Percentiles rank a stretch among this genome's conserved stretches.
phyloP scores from a whole-genome alignment of 2,113 vertebrate genomes.

The Eretmochelys imbricata region DNA sequence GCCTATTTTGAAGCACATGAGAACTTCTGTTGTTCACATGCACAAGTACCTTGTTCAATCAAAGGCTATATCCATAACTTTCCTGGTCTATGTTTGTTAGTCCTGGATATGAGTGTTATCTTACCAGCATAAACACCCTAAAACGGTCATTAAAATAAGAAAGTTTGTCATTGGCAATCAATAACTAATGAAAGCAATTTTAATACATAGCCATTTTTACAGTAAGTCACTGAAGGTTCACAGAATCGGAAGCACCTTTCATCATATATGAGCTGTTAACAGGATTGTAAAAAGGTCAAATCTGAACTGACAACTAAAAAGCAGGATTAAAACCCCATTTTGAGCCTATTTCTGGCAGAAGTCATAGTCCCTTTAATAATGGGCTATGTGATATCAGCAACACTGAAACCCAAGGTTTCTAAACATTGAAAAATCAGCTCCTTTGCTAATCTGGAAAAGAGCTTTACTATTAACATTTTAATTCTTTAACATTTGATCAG shows the following conservation, averaged over 20 bases:
- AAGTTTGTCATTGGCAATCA: background rate
- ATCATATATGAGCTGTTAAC: background rate
- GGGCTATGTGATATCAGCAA: rapidly evolving
- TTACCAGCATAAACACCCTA: background rate
- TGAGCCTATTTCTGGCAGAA: background rate
- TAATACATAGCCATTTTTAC: background rate
- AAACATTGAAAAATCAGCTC: background rate
- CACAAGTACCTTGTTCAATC: background rate
- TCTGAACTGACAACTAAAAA: background rate
- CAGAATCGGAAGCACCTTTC: background rate
- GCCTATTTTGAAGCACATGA: background rate
- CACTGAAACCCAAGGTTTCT: background rate
- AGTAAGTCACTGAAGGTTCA: background rate
- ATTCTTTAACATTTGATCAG: background rate
- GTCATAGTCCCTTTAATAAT: background rate
- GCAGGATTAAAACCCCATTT: background rate
- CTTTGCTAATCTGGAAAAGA: background rate
- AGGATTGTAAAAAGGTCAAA: background rate
- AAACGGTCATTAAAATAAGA: background rate
- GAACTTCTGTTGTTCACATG: background rate
- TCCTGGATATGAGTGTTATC: background rate
- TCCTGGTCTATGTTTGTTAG: background rate
- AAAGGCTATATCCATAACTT: background rate
- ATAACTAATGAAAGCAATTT: background rate
- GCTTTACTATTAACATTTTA: background rate